Conservation (phyloP, 2,797 vertebrate genomes). For the Anguilla pacifica region DNA sequence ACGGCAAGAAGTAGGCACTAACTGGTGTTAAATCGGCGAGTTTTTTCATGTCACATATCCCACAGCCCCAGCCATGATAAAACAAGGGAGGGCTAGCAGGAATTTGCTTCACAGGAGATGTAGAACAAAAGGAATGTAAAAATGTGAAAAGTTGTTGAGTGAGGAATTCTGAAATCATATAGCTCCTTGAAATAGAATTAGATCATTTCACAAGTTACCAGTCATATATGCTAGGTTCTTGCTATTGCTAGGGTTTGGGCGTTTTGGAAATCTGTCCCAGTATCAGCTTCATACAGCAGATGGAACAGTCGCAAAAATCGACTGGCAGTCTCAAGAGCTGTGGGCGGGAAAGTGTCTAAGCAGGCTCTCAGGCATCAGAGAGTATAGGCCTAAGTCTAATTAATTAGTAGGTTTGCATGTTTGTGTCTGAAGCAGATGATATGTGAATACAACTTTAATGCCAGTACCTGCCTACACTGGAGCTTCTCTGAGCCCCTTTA, state of each 20-base stretch:
- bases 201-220: not conserved
- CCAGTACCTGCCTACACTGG: not conserved
- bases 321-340: not conserved
- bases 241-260: not conserved
- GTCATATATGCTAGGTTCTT: not conserved
- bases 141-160: not conserved
- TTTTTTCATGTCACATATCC: too few relatives aligned
- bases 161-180: not conserved
- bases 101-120: not conserved
- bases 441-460: not conserved
- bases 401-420: not conserved
- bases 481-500: not conserved
- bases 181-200: not conserved
- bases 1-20: not conserved
- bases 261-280: not conserved
- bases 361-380: not conserved
- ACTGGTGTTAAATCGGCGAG: not conserved
- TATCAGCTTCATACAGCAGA: not conserved
- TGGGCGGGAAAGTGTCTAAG: not conserved
- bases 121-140: not conserved
- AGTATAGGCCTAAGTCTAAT: not conserved
- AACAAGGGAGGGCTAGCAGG: not conserved
- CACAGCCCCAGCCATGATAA: not conserved
- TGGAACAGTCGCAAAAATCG: not conserved
- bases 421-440: not conserved